These are phyloP conservation scores for Drosophila elegans DNA, from an alignment of 1,140 invertebrate genomes.

Conservation along the genomic window DNA sequence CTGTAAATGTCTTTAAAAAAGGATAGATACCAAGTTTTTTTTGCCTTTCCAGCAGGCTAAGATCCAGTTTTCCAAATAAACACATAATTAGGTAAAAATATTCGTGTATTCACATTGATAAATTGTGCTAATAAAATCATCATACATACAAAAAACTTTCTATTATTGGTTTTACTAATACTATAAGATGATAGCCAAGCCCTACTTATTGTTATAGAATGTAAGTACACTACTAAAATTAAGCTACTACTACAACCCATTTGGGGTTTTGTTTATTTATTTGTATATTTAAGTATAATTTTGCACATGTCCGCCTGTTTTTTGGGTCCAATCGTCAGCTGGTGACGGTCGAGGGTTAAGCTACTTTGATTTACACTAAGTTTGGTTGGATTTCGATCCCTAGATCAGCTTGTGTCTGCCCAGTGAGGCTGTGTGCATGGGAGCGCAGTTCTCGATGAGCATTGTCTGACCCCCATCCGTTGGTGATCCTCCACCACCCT, in stretches of 20 bases:
- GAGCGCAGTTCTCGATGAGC: slow-evolving; percentile 71
- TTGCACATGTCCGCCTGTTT: slow-evolving; percentile 79
- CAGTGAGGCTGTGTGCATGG: slow-evolving; percentile 77
- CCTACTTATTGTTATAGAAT: slow-evolving; percentile 42
- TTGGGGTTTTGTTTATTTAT: not conserved
- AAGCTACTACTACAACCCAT: not conserved
- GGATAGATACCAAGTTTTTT: no score
- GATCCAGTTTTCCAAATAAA: slow-evolving; percentile 10
- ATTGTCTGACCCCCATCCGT: slow-evolving; percentile 43
- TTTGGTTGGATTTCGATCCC: slow-evolving; percentile 11
- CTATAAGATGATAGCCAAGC: slow-evolving; percentile 50
- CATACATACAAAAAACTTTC: slow-evolving; percentile 19
- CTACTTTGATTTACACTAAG: slow-evolving; percentile 29
- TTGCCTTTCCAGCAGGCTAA: not conserved
- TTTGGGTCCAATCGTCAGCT: slow-evolving; percentile 22
- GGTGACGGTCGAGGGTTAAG: slow-evolving; percentile 27
- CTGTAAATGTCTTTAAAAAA: no score
- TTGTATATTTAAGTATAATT: slow-evolving; percentile 45
- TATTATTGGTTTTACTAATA: slow-evolving; percentile 18
- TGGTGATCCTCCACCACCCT: slow-evolving; percentile 35
- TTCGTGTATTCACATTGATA: slow-evolving; percentile 67
- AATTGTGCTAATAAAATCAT: slow-evolving; percentile 70
- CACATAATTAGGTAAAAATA: slow-evolving; percentile 30
- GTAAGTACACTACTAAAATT: slow-evolving; percentile 47
- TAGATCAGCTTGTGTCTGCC: slow-evolving; percentile 77